Evolutionary conservation across 2,888 invertebrate species (phyloP), one percentile per base, ranked within the genome.

Genomic region (Euplexia lucipara): DNA sequence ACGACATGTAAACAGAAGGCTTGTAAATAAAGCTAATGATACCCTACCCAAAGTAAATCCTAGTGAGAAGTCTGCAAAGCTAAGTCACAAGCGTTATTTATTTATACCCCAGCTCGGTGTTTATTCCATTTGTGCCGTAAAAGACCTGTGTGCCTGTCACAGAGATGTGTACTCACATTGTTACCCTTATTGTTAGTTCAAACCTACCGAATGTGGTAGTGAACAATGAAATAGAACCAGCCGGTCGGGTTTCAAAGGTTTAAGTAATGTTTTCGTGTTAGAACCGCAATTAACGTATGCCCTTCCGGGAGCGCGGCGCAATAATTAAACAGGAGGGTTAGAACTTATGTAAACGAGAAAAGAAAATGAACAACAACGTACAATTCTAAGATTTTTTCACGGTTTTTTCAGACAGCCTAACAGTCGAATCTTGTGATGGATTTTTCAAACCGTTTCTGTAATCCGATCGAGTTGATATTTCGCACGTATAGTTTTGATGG

Each of bases 271-370:
- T 87, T 87, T 85, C 86, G 83, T 86, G 88, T 85, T 82, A 78
- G 83, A 85, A 84, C 89, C 87, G 86, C 89, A 90, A 91, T 90
- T 90, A 89, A 86, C 87, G 84, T 83, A 85, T 85, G 84, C 83
- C 85, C 86, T 88, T 86, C 84, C 83, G 79, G 49, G 64, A 75
- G 72, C 78, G 77, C 73, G 64, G 84, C 74, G 81, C 83, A 86
- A 83, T 88, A 88, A 90, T 90, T 90, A 88, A 85, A 85, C 83
- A 81, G 82, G 59, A 48, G 30, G 66, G 70, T 69, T 60, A 51
- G 26, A 52, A 41, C 37, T 56, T 54, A 60, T 60, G 51, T 59
- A 65, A 65, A 62, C 30, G 52, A 47, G 35, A 53, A 65, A 65
- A 44, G 22, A 57, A 71, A 44, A 52, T 53, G 30, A 73, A 10